Evolutionary conservation across 2,113 vertebrate genomes (phyloP).

Genomic region (Pao palembangensis): DNA sequence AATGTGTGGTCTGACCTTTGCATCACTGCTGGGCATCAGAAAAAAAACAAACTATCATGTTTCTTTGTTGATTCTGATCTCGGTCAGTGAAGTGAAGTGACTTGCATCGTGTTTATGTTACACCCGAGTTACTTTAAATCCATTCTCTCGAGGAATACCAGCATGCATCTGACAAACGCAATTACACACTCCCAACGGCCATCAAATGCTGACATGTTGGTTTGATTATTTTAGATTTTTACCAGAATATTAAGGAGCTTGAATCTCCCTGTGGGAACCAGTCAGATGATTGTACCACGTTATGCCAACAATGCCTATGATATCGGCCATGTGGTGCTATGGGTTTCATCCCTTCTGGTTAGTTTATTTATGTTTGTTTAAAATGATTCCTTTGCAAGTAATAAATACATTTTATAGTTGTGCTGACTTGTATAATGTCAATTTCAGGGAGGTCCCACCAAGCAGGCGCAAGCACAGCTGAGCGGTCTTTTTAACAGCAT

Average conservation of each 20-base stretch:
- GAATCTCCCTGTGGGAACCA: constrained; percentile 96
- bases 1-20: constrained; percentile 1
- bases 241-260: constrained; percentile 94
- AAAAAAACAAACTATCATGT: constrained; percentile 55
- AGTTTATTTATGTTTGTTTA: constrained; percentile 35
- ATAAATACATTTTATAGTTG: not conserved
- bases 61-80: constrained; percentile 38
- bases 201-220: not conserved
- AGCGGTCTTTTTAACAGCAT: constrained; percentile 94
- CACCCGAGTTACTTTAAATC: constrained; percentile 9
- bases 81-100: constrained; percentile 7
- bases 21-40: constrained; percentile 6
- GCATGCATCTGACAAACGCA: constrained; percentile 6
- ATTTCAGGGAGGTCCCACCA: constrained; percentile 91
- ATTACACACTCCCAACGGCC: not conserved
- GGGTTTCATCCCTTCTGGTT: constrained; percentile 97
- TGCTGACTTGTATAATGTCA: constrained; percentile 5
- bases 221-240: constrained; percentile 82
- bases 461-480: constrained; percentile 89
- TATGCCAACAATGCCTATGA: constrained; percentile 93
- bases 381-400: not conserved
- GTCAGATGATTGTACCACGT: constrained; percentile 89
- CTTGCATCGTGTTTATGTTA: constrained; percentile 24
- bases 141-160: constrained; percentile 7
- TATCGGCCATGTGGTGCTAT: constrained; percentile 91